Evolutionary conservation across 2,888 invertebrate species (phyloP).

Genomic region (Piscicola geometra): DNA sequence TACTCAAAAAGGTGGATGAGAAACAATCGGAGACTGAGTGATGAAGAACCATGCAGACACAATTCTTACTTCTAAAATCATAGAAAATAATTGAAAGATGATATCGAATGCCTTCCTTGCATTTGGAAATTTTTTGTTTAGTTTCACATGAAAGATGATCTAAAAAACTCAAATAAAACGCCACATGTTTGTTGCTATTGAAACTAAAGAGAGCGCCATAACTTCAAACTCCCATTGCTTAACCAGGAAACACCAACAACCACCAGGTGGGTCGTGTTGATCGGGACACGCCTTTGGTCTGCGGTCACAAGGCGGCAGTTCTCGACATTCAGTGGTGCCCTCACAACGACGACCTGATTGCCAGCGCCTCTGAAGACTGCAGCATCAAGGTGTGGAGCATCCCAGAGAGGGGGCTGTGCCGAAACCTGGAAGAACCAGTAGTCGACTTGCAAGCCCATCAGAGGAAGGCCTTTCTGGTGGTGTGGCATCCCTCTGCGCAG

Average conservation of each 20-base stretch:
- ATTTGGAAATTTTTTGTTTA: background rate
- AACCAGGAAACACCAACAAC: background rate
- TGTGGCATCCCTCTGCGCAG: constrained; percentile 89
- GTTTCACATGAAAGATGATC: too few relatives aligned
- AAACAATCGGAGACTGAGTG: too few relatives aligned
- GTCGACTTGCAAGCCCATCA: constrained; percentile 85
- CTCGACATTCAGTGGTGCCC: constrained; percentile 93
- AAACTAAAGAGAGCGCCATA: too few relatives aligned
- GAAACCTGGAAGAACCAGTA: constrained; percentile 66
- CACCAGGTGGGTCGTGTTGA: constrained; percentile 72
- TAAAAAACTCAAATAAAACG: too few relatives aligned
- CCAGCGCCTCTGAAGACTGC: constrained; percentile 90
- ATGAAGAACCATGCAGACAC: too few relatives aligned
- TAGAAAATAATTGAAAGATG: background rate
- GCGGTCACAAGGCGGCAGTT: constrained; percentile 85
- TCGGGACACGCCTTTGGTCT: constrained; percentile 71
- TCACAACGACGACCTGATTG: constrained; percentile 92
- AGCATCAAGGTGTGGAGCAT: constrained; percentile 82
- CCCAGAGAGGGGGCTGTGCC: constrained; percentile 75
- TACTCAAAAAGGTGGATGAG: too few relatives aligned
- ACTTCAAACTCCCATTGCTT: too few relatives aligned
- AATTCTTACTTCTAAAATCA: too few relatives aligned
- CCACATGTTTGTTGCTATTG: too few relatives aligned
- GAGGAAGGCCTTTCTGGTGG: constrained; percentile 78
- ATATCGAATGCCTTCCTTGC: background rate